These are phyloP conservation scores for Acropora yongei DNA, from an alignment of 64 coral and sea anemone species.

Conservation along the genomic window DNA sequence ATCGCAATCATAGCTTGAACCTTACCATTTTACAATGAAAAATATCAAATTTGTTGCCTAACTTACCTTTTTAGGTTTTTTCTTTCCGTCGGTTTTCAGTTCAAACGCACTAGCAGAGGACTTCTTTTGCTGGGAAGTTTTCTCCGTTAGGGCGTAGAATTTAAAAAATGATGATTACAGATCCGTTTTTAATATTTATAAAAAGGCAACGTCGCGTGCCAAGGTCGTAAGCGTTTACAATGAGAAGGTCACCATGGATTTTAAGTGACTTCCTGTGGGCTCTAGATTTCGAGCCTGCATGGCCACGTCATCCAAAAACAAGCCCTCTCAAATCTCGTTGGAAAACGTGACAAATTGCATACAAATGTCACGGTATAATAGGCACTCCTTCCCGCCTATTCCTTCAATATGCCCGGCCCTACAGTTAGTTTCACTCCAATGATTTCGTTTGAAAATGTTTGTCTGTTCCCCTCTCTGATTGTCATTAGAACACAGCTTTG, in stretches of 20 bases:
- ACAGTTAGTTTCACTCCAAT: not conserved
- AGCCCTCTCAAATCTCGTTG: not conserved
- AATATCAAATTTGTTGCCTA: not conserved
- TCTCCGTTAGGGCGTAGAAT: not conserved
- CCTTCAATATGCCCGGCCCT: not conserved
- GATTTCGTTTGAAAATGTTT: not conserved
- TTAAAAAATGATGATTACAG: not conserved
- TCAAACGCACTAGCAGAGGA: not conserved
- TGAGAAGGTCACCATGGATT: not conserved
- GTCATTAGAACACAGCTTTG: not conserved
- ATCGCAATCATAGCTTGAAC: not conserved
- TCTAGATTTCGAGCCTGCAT: not conserved
- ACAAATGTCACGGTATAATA: not conserved
- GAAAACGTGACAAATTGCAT: not conserved
- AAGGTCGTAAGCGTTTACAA: not conserved
- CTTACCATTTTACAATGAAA: not conserved
- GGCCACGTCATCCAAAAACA: not conserved
- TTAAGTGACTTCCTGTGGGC: not conserved
- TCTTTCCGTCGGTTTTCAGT: not conserved
- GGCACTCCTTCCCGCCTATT: not conserved
- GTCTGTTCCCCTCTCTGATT: not conserved
- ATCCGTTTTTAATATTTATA: not conserved
- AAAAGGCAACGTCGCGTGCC: not conserved
- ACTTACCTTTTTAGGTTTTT: not conserved
- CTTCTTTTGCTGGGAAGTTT: not conserved